These are phyloP conservation scores for Manis crassicaudata DNA, from an alignment of 2,797 vertebrate genomes.

Conservation along the genomic window DNA sequence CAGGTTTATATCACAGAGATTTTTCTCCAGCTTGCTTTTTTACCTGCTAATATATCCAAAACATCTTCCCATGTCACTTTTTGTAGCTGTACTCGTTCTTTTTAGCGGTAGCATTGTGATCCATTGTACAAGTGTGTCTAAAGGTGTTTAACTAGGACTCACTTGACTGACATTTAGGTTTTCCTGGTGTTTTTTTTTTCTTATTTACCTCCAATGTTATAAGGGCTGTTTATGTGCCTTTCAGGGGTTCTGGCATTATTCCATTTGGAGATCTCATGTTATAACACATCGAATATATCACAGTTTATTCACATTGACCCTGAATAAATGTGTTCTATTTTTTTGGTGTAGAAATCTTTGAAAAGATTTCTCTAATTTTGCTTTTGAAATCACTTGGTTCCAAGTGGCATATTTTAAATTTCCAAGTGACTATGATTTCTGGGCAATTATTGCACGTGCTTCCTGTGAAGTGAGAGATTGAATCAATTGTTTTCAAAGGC, in stretches of 20 bases:
- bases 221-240: not conserved
- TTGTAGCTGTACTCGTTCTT: not conserved
- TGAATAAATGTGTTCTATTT: too few species aligned
- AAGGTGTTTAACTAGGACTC: not conserved
- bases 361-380: not conserved
- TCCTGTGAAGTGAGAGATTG: not conserved
- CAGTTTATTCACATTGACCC: not conserved
- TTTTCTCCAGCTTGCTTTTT: not conserved
- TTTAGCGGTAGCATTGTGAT: rapidly evolving
- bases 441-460: not conserved
- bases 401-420: not conserved
- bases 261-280: not conserved
- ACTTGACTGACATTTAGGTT: not conserved
- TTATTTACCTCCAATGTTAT: not conserved
- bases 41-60: not conserved
- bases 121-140: not conserved
- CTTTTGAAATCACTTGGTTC: not conserved
- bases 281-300: too few species aligned
- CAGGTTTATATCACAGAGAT: not conserved
- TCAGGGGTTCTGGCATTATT: not conserved
- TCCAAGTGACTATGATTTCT: not conserved
- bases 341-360: not conserved
- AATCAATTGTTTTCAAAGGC: not conserved
- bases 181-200: not conserved
- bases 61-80: not conserved